phyloP scores from a whole-genome alignment of 2,888 invertebrate species.

The Mythimna pallens region DNA sequence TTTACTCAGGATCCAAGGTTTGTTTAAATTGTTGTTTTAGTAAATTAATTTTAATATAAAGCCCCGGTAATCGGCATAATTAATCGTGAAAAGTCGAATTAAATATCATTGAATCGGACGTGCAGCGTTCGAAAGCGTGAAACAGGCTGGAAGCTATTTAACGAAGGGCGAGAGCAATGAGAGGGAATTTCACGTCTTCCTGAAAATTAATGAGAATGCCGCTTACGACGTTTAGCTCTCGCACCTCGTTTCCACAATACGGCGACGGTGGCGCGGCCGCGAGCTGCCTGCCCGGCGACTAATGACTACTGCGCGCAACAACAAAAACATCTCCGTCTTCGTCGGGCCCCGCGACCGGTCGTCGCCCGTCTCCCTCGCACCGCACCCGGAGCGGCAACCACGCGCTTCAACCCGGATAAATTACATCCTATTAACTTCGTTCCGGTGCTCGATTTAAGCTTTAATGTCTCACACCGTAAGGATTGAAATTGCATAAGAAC shows the following conservation, averaged over 20 bases:
- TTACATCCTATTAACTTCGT: conserved; percentile 90
- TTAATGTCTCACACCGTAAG: conserved; percentile 85
- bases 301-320: conserved; percentile 83
- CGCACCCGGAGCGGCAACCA: conserved; percentile 87
- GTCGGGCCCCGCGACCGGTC: conserved; percentile 57
- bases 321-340: conserved; percentile 82
- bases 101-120: conserved; percentile 54
- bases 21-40: conserved; percentile 25
- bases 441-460: conserved; percentile 88
- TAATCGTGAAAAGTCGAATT: conserved; percentile 56
- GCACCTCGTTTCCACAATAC: conserved; percentile 85
- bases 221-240: conserved; percentile 86
- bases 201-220: conserved; percentile 89
- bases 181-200: conserved; percentile 87
- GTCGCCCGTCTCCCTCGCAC: conserved; percentile 79
- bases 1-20: conserved; percentile 13
- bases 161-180: conserved; percentile 81
- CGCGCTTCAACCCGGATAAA: conserved; percentile 88
- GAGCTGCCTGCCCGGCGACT: conserved; percentile 78
- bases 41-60: conserved; percentile 34
- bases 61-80: conserved; percentile 46
- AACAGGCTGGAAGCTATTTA: conserved; percentile 83
- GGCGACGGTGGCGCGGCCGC: conserved; percentile 81
- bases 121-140: conserved; percentile 64
- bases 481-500: conserved; percentile 88